phyloP scores from a whole-genome alignment of 2,797 vertebrate species.

The Manis crassicaudata region DNA sequence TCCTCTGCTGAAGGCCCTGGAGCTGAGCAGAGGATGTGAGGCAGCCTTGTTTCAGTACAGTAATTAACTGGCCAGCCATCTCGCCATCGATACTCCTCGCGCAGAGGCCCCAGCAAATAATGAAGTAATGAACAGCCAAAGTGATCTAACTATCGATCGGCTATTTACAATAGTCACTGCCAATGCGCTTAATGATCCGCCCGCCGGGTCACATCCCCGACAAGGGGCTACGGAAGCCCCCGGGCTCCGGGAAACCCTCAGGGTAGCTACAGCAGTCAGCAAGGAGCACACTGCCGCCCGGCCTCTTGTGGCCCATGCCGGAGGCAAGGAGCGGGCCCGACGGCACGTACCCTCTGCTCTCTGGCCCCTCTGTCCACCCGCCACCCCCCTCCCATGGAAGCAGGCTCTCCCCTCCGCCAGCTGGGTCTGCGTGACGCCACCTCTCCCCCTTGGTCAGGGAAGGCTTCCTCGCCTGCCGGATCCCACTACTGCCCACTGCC shows the following conservation, averaged over 20 bases:
- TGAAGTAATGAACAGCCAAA: slow-evolving; percentile 93
- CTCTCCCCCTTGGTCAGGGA: background rate
- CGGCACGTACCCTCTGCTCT: fast-evolving
- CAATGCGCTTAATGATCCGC: background rate
- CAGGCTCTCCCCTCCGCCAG: background rate
- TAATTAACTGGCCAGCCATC: slow-evolving; percentile 78
- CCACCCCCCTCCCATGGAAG: background rate
- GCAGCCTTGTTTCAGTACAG: slow-evolving; percentile 65
- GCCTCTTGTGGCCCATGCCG: background rate
- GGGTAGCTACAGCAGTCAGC: slow-evolving; percentile 26
- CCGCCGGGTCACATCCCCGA: slow-evolving; percentile 87
- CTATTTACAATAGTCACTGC: slow-evolving; percentile 87
- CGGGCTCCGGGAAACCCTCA: slow-evolving; percentile 78
- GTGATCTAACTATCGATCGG: slow-evolving; percentile 88
- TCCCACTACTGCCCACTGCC: background rate
- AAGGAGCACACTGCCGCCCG: background rate
- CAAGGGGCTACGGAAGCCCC: slow-evolving; percentile 85
- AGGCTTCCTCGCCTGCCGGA: background rate
- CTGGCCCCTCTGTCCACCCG: too few species aligned
- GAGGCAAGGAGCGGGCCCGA: background rate
- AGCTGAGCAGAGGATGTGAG: slow-evolving; percentile 63
- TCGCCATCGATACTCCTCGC: slow-evolving; percentile 73
- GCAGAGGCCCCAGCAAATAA: slow-evolving; percentile 87
- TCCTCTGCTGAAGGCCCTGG: slow-evolving; percentile 33
- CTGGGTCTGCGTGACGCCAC: background rate